A percentile compares a stretch with the other conserved stretches of the same genome.
Evolutionary conservation across 2,113 vertebrate genomes (phyloP).

Genomic region (Gila orcuttii): DNA sequence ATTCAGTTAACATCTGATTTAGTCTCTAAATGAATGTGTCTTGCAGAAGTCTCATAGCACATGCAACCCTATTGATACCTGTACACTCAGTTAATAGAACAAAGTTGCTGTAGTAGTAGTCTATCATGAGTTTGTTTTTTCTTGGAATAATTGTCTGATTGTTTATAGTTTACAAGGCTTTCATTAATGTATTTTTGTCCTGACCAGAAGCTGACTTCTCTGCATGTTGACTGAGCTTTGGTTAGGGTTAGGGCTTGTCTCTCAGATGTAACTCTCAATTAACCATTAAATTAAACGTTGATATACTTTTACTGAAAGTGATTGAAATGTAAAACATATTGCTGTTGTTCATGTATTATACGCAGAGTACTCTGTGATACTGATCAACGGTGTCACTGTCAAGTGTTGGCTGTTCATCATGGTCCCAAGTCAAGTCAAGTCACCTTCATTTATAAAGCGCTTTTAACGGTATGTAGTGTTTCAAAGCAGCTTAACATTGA

Average conservation of each 20-base stretch:
- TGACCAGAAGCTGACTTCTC: background rate
- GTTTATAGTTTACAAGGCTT: background rate
- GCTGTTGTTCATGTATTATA: background rate
- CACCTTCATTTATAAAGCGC: too few relatives aligned
- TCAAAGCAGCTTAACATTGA: too few relatives aligned
- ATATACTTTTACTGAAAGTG: background rate
- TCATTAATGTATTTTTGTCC: background rate
- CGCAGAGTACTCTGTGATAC: background rate
- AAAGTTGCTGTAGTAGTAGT: background rate
- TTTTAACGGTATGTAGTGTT: too few relatives aligned
- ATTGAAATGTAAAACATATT: background rate
- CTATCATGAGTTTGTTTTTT: background rate
- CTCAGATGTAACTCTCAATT: background rate
- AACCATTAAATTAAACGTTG: background rate
- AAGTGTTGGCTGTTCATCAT: background rate
- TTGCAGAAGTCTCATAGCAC: background rate
- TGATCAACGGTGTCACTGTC: background rate
- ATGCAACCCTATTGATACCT: background rate
- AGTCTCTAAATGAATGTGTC: background rate
- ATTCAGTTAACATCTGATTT: too few relatives aligned
- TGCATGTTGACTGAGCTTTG: background rate
- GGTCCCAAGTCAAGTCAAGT: background rate
- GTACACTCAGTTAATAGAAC: background rate
- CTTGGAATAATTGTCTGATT: background rate
- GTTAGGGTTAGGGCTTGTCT: background rate